These are phyloP conservation scores for Acrocephalus arundinaceus DNA, from an alignment of 2,113 vertebrate species.

Conservation along the genomic window DNA sequence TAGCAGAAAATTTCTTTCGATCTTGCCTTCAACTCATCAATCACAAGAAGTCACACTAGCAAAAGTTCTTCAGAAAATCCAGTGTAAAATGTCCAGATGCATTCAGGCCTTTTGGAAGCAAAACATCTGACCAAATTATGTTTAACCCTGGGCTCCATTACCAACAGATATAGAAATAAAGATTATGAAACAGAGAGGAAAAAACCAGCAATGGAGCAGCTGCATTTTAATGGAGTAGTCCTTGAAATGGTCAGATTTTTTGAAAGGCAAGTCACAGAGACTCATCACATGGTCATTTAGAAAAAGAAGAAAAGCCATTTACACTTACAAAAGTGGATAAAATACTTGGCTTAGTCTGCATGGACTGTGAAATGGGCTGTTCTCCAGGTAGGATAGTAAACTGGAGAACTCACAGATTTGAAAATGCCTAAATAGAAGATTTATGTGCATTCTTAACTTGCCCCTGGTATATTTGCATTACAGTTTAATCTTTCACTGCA, in stretches of 20 bases:
- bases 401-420: slow-evolving; percentile 42
- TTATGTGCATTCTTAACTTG: slow-evolving; percentile 35
- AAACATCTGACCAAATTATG: neutral
- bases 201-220: neutral
- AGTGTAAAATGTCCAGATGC: neutral
- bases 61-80: neutral
- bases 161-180: slow-evolving; percentile 19
- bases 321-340: neutral
- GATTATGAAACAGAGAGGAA: neutral
- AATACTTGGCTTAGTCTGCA: slow-evolving; percentile 1
- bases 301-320: neutral
- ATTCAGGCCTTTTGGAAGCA: neutral
- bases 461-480: neutral
- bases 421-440: slow-evolving; percentile 31
- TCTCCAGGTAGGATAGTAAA: slow-evolving; percentile 44
- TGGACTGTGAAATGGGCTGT: neutral
- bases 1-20: neutral
- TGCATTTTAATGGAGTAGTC: neutral
- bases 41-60: neutral
- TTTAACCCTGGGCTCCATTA: neutral
- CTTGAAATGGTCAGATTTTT: neutral
- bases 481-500: neutral
- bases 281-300: neutral
- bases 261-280: neutral
- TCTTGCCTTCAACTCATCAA: neutral